Base-by-base conservation (phyloP, 35 echinoderm and acorn worm genomes). In the Strongylocentrotus purpuratus region DNA sequence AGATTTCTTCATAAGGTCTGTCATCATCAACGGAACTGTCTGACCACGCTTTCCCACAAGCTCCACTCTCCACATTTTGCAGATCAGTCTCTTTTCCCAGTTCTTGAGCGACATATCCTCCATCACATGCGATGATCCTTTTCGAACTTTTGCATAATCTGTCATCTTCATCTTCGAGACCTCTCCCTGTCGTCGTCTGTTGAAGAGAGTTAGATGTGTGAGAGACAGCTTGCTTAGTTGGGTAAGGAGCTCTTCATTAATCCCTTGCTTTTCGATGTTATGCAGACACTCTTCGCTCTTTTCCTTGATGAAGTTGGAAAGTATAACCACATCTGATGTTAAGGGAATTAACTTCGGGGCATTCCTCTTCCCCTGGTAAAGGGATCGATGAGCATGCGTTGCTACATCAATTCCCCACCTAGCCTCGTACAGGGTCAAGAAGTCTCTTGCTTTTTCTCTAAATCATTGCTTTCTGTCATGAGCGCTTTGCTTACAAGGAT, bases 131-230 rank as follows among this genome's bases (percentile, higher is more conserved):
- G 45, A 87, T 48, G 90, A 35, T 32, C 95, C 95, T 45, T 91
- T 97, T 47, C 86, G 95, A 14, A 95, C 7, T 46, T 97, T 93
- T 31, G 60, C 61, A 91, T 88, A 95, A 85, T 97, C 94, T 9
- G 60, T 85, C 15, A 96, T 14, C 18, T 60, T 96, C 96, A 98
- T 96, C 58, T 95, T 96, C 17, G 95, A 95, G 22, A 96, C 92
- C 92, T 97, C 94, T 31, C 97, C 95, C 71, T 93, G 78, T 41
- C 97, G 86, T 71, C 85, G 92, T 22, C 97, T 35, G 92, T 95
- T 97, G 94, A 97, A 96, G 2, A 96, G 45, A 15, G 96, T 33
- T n/a, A 97, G 88, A 33, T 96, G 94, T 89, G 95, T 95, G 9
- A 97, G 94, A 22, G 65, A 50, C 13, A 95, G 20, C 46, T 96